A percentile compares a stretch with the other conserved stretches of the same genome.
Evolutionary conservation across 2,888 invertebrate species (phyloP).

Genomic region (Drosophila engyochracea): DNA sequence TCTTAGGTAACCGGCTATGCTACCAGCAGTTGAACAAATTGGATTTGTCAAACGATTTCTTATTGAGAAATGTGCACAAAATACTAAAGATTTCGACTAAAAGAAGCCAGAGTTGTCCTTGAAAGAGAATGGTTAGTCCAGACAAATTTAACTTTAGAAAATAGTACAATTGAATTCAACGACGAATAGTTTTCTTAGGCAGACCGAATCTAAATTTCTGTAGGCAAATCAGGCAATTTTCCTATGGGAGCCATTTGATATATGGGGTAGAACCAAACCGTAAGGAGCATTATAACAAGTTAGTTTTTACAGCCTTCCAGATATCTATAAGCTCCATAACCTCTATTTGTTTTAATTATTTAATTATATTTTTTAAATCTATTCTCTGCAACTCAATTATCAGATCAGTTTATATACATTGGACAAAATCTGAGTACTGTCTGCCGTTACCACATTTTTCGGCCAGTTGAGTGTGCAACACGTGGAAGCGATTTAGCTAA

Average conservation of each 20-base stretch:
- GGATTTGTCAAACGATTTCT: conserved; percentile 39
- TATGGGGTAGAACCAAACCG: neutral
- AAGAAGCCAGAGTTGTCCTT: neutral
- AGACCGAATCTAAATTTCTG: no score
- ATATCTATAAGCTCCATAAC: neutral
- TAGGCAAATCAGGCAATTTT: no score
- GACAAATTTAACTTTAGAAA: neutral
- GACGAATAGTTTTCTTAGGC: neutral
- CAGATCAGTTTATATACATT: neutral
- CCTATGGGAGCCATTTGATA: neutral
- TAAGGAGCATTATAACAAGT: no score
- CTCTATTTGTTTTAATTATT: neutral
- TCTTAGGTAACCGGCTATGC: conserved; percentile 43
- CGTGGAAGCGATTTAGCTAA: conserved; percentile 31
- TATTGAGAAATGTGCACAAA: conserved; percentile 7
- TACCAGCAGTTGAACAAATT: conserved; percentile 50
- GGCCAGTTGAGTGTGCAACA: conserved; percentile 22
- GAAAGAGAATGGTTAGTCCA: no score
- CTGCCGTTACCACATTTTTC: conserved; percentile 10
- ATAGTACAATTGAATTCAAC: neutral
- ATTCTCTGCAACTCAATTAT: neutral
- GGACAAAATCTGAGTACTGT: neutral
- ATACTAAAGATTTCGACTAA: conserved; percentile 14
- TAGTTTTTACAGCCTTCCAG: neutral
- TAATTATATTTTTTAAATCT: neutral